Evolutionary conservation across 1,140 invertebrate species (phyloP).

Genomic region (Diachasmimorpha longicaudata): DNA sequence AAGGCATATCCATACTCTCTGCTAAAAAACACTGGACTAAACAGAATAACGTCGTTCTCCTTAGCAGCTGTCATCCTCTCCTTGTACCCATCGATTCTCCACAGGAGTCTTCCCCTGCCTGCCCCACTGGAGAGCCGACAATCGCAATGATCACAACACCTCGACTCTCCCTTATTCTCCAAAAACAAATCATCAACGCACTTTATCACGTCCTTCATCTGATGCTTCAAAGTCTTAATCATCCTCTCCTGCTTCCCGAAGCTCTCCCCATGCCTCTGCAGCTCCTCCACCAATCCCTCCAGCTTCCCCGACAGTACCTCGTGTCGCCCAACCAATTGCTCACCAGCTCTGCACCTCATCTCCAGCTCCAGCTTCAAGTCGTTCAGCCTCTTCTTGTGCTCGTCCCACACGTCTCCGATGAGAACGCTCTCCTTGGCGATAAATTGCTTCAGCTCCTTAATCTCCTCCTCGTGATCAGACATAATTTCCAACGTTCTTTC

Average conservation of each 20-base stretch:
- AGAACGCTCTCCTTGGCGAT: slow-evolving; percentile 48
- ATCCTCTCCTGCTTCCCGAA: slow-evolving; percentile 20
- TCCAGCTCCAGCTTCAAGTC: slow-evolving; percentile 53
- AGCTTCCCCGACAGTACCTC: slow-evolving; percentile 32
- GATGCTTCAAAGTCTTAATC: slow-evolving; percentile 39
- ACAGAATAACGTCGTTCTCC: slow-evolving; percentile 66
- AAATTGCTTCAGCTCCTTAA: slow-evolving; percentile 67
- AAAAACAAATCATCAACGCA: slow-evolving; percentile 40
- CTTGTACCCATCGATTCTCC: slow-evolving; percentile 71
- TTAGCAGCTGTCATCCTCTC: slow-evolving; percentile 71
- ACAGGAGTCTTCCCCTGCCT: slow-evolving; percentile 68
- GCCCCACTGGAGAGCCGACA: not conserved
- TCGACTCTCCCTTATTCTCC: not conserved
- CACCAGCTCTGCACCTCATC: slow-evolving; percentile 45
- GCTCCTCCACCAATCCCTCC: slow-evolving; percentile 28
- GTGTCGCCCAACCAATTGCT: slow-evolving; percentile 43
- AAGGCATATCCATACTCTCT: slow-evolving; percentile 75
- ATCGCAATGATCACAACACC: not conserved
- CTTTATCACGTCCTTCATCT: slow-evolving; percentile 40
- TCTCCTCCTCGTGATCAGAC: slow-evolving; percentile 29
- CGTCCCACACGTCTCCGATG: slow-evolving; percentile 49
- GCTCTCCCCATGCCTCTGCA: slow-evolving; percentile 17
- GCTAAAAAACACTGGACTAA: slow-evolving; percentile 71
- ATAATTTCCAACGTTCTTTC: slow-evolving; percentile 19
- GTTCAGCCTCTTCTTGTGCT: slow-evolving; percentile 46